Evolutionary conservation across 2,113 vertebrate species (phyloP).

Genomic region (Cephalopholis sonnerati): DNA sequence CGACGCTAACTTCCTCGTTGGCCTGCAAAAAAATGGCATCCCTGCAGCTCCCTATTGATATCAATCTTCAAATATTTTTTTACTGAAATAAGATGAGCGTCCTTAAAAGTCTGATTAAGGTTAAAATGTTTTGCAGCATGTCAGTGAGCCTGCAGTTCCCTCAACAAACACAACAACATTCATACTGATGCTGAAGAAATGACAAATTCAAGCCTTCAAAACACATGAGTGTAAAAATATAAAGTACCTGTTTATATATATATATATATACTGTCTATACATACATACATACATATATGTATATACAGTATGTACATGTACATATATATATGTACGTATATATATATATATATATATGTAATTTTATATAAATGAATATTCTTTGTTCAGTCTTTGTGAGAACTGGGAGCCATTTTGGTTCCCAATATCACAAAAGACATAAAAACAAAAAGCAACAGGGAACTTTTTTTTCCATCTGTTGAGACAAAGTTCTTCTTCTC

Average conservation of each 20-base stretch:
- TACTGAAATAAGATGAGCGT: not conserved
- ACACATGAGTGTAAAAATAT: conserved; percentile 78
- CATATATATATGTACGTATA: too few species aligned
- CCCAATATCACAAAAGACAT: conserved; percentile 34
- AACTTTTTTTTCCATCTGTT: conserved; percentile 4
- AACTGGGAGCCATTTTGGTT: conserved; percentile 42
- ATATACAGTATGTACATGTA: too few species aligned
- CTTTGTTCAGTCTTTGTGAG: conserved; percentile 58
- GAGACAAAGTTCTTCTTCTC: conserved; percentile 20
- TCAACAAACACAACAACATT: conserved; percentile 17
- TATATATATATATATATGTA: too few species aligned
- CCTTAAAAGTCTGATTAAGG: not conserved
- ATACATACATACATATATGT: too few species aligned
- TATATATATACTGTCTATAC: not conserved
- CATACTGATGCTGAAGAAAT: conserved; percentile 45
- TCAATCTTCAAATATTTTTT: not conserved
- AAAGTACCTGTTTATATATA: conserved; percentile 77
- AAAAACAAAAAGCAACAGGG: conserved; percentile 19
- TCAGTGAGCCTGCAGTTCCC: not conserved
- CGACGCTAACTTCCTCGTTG: too few species aligned
- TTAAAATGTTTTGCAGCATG: not conserved
- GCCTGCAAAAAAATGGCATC: too few species aligned
- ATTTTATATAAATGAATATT: conserved; percentile 71
- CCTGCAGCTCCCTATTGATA: too few species aligned
- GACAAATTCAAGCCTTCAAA: conserved; percentile 70